Conservation (phyloP, 2,888 invertebrate species). For the Cybosia mesomella region DNA sequence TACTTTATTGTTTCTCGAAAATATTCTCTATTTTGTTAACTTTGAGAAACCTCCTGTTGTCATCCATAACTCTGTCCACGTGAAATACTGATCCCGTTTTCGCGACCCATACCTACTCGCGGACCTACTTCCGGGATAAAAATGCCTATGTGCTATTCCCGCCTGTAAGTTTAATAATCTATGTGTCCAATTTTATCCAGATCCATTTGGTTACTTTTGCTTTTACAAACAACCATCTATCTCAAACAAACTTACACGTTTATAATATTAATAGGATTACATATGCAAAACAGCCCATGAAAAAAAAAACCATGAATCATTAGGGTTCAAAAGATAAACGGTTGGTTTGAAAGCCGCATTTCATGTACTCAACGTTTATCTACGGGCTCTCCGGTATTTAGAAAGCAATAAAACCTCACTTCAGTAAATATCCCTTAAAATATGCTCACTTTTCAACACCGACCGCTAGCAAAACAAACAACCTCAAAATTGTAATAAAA, state of each 20-base stretch:
- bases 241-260: background rate
- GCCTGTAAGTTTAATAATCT: background rate
- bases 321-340: slow-evolving; percentile 43
- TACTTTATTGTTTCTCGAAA: no score
- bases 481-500: background rate
- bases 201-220: background rate
- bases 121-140: background rate
- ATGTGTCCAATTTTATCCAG: background rate
- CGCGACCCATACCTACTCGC: no score
- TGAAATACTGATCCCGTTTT: no score
- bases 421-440: slow-evolving; percentile 23
- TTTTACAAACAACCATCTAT: background rate
- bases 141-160: background rate
- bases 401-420: slow-evolving; percentile 33
- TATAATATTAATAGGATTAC: background rate
- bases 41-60: no score
- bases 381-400: slow-evolving; percentile 26
- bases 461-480: background rate
- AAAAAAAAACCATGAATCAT: slow-evolving; percentile 33
- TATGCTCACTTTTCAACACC: slow-evolving; percentile 15
- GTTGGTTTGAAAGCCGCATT: slow-evolving; percentile 33
- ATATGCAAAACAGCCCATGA: background rate
- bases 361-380: slow-evolving; percentile 31
- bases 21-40: no score
- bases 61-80: no score